These are phyloP conservation scores for Synanthedon andrenaeformis DNA, from an alignment of 2,888 invertebrate genomes.

Conservation along the genomic window DNA sequence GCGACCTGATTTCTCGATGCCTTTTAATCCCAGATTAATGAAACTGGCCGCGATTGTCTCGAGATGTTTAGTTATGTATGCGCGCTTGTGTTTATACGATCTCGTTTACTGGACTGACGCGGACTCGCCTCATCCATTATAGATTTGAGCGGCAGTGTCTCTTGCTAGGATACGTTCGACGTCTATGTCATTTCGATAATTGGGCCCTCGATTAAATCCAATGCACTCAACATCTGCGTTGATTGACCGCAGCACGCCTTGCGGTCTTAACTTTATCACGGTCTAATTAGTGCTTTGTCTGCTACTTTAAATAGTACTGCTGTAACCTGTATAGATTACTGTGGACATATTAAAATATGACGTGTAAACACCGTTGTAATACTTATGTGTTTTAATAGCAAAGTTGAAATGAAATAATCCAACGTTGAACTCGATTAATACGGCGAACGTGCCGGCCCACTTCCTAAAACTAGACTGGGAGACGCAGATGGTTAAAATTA, in stretches of 20 bases:
- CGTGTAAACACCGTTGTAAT: too few species aligned
- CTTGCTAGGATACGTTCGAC: constrained; percentile 35
- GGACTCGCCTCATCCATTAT: constrained; percentile 66
- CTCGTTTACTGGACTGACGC: constrained; percentile 61
- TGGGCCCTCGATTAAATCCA: constrained; percentile 33
- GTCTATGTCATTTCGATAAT: constrained; percentile 66
- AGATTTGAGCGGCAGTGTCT: constrained; percentile 55
- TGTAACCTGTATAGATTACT: too few species aligned
- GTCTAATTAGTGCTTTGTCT: constrained; percentile 44
- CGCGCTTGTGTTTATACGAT: constrained; percentile 51
- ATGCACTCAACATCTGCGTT: constrained; percentile 49
- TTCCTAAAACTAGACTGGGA: constrained; percentile 66
- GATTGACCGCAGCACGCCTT: constrained; percentile 36
- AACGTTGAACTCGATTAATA: constrained; percentile 31
- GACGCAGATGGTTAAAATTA: constrained; percentile 69
- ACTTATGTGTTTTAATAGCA: too few species aligned
- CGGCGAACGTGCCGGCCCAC: constrained; percentile 55
- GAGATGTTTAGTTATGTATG: constrained; percentile 44
- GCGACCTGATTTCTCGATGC: constrained; percentile 36
- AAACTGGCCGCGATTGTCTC: constrained; percentile 22
- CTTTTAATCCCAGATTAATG: constrained; percentile 11
- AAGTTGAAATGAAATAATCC: not conserved
- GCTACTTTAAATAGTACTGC: constrained; percentile 16
- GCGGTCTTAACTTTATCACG: constrained; percentile 32
- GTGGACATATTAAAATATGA: too few species aligned